Percentiles rank a stretch among this genome's conserved stretches.
These are phyloP conservation scores for Axea sp. DNA, from an alignment of 2,888 invertebrate genomes.

Conservation along the genomic window DNA sequence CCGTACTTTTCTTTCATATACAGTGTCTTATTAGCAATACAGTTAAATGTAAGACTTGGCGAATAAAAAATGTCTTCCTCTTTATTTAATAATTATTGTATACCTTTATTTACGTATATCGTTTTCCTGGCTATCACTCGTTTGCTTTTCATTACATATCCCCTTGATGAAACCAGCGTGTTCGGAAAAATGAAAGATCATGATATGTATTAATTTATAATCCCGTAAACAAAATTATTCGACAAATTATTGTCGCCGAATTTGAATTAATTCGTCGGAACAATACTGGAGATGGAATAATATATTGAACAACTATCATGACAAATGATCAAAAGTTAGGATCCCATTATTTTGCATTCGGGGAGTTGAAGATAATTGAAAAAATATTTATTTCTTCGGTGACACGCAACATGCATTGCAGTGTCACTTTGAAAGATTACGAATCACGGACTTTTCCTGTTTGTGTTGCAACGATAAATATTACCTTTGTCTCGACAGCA, in stretches of 20 bases:
- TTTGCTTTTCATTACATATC: conserved; percentile 23
- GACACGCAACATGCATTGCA: conserved; percentile 46
- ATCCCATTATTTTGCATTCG: conserved; percentile 38
- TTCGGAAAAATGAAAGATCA: not conserved
- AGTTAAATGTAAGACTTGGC: conserved; percentile 62
- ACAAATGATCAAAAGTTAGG: conserved; percentile 28
- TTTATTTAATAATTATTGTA: conserved; percentile 34
- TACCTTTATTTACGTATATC: conserved; percentile 65
- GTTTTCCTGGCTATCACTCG: conserved; percentile 69
- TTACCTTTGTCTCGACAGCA: conserved; percentile 68
- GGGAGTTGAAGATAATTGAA: conserved; percentile 44
- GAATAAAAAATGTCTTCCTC: conserved; percentile 62
- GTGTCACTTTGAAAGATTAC: conserved; percentile 57
- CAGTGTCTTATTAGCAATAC: conserved; percentile 63
- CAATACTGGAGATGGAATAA: conserved; percentile 1
- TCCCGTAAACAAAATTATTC: not conserved
- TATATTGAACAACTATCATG: conserved; percentile 29
- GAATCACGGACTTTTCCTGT: conserved; percentile 41
- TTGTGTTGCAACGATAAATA: conserved; percentile 68
- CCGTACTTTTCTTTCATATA: conserved; percentile 60
- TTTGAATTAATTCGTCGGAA: conserved; percentile 14
- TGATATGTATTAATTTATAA: conserved; percentile 43
- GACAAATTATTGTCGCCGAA: too few relatives aligned
- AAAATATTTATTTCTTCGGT: conserved; percentile 40
- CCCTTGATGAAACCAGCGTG: conserved; percentile 8